phyloP scores from a whole-genome alignment of 2,888 invertebrate genomes.

The Drosophila paucipuncta region DNA sequence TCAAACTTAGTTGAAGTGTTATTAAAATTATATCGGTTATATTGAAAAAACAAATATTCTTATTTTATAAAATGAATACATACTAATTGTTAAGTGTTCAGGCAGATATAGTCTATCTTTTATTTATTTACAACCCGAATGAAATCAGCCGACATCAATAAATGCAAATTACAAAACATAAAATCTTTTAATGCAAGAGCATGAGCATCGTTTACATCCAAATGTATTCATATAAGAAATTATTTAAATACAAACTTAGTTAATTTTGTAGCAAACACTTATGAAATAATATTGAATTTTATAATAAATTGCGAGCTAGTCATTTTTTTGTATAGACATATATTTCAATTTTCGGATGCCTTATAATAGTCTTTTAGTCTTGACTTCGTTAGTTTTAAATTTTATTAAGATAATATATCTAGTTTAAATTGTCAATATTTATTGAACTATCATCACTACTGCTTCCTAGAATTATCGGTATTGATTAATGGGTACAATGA shows the following conservation, averaged over 20 bases:
- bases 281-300: too few relatives aligned
- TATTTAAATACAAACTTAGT: too few relatives aligned
- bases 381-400: not conserved
- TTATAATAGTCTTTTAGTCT: not conserved
- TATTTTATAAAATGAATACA: not conserved
- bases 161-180: not conserved
- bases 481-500: slow-evolving; percentile 40
- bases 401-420: not conserved
- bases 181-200: not conserved
- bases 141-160: not conserved
- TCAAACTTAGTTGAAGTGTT: not conserved
- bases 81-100: not conserved
- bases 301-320: too few relatives aligned
- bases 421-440: not conserved
- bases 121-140: not conserved
- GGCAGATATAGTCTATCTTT: not conserved
- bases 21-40: not conserved
- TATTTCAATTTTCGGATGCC: not conserved
- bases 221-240: too few relatives aligned
- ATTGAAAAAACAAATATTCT: not conserved
- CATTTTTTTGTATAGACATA: not conserved
- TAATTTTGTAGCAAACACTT: too few relatives aligned
- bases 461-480: slow-evolving; percentile 8
- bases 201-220: too few relatives aligned
- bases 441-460: not conserved